phyloP scores from a whole-genome alignment of 2,888 invertebrate species.

The Macrophya alboannulata region DNA sequence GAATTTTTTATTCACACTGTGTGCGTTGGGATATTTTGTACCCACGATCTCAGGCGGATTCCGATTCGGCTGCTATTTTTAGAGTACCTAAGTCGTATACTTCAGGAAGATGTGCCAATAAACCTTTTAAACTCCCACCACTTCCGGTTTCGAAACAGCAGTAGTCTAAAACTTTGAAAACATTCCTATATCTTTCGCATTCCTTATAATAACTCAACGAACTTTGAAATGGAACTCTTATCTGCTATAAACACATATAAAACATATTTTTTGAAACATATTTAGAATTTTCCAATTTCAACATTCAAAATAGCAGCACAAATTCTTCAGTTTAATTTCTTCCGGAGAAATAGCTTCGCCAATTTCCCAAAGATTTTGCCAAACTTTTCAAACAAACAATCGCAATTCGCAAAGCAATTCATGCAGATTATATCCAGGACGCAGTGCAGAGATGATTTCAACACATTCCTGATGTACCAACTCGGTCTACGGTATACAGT shows the following conservation, averaged over 20 bases:
- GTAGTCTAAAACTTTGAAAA: background rate
- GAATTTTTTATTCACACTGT: background rate
- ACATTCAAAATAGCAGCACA: background rate
- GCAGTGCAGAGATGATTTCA: background rate
- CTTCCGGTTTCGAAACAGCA: background rate
- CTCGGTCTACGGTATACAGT: background rate
- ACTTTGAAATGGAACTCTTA: background rate
- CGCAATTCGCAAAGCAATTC: background rate
- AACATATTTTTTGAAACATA: background rate
- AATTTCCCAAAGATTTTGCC: background rate
- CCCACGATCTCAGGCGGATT: background rate
- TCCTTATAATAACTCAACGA: constrained; percentile 5
- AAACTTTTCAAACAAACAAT: background rate
- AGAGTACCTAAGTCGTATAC: background rate
- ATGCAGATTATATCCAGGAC: background rate
- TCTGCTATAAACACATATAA: background rate
- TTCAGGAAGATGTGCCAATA: constrained; percentile 11
- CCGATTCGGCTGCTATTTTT: background rate
- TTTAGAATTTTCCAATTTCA: background rate
- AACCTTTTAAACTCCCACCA: constrained; percentile 1
- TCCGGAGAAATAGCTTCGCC: background rate
- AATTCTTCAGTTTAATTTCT: background rate
- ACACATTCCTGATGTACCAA: background rate
- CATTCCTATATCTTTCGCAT: constrained; percentile 3
- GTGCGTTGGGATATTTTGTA: background rate